A percentile compares a stretch with the other conserved stretches of the same genome.
phyloP scores from a whole-genome alignment of 2,888 invertebrate species.

The Vesta saturnalis region DNA sequence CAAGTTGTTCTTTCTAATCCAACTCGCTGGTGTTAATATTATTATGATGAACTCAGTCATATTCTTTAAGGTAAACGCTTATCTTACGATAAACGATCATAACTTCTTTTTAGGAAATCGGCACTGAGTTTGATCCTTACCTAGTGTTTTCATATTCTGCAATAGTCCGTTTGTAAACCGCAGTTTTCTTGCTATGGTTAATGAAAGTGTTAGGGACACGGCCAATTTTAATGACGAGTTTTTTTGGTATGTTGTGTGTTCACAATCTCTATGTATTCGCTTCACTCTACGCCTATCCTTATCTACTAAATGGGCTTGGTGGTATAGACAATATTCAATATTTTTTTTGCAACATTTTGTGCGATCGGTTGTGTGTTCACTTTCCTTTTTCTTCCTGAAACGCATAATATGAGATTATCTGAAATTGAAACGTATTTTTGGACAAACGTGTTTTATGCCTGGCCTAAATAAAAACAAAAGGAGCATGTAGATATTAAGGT shows the following conservation, averaged over 20 bases:
- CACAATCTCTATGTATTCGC: constrained; percentile 69
- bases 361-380: constrained; percentile 52
- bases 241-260: constrained; percentile 67
- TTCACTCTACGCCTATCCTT: constrained; percentile 65
- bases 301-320: constrained; percentile 54
- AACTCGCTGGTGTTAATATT: constrained; percentile 70
- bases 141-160: constrained; percentile 58
- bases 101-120: background rate
- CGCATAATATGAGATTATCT: background rate
- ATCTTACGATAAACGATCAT: background rate
- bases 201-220: constrained; percentile 65
- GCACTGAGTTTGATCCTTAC: constrained; percentile 56
- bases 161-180: constrained; percentile 65
- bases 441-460: no score
- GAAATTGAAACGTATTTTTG: background rate
- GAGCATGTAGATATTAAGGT: no score
- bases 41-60: constrained; percentile 70
- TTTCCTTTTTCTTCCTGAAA: background rate
- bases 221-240: constrained; percentile 64
- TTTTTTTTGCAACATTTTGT: constrained; percentile 66
- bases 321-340: constrained; percentile 66
- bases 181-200: constrained; percentile 66
- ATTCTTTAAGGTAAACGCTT: constrained; percentile 61
- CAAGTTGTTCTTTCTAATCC: constrained; percentile 68
- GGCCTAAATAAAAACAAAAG: no score